Percentiles rank a stretch among this genome's conserved stretches.
These are phyloP conservation scores for Oryzias celebensis DNA, from an alignment of 2,113 vertebrate genomes.

Conservation along the genomic window DNA sequence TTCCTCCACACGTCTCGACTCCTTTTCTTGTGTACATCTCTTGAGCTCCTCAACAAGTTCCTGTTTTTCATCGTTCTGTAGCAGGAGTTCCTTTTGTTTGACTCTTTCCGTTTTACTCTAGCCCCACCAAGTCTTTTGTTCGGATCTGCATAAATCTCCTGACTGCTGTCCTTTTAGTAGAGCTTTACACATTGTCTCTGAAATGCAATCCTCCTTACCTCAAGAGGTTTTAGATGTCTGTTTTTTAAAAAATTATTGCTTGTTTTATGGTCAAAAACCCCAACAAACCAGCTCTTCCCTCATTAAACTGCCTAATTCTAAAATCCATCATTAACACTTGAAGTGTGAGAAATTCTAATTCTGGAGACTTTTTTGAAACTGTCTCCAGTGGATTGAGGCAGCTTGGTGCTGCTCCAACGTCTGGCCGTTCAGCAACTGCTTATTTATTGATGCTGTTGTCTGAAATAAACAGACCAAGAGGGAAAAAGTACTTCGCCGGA, in stretches of 20 bases:
- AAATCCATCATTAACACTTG: too few relatives aligned
- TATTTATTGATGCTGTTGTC: too few relatives aligned
- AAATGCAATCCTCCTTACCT: conserved; percentile 17
- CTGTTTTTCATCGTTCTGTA: background rate
- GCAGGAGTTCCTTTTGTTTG: conserved; percentile 4
- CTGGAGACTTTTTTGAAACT: too few relatives aligned
- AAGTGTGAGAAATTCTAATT: too few relatives aligned
- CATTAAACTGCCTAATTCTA: too few relatives aligned
- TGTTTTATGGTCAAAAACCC: background rate
- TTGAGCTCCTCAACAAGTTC: conserved; percentile 15
- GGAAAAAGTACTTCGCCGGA: too few relatives aligned
- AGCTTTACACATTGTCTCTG: background rate
- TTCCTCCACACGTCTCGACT: conserved; percentile 20
- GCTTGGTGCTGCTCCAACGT: too few relatives aligned
- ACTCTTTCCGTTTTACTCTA: conserved; percentile 16
- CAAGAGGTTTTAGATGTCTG: background rate
- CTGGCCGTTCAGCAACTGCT: too few relatives aligned
- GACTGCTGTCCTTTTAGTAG: conserved; percentile 3
- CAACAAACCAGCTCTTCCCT: too few relatives aligned
- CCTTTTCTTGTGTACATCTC: conserved; percentile 31
- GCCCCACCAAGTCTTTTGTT: background rate
- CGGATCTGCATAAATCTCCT: background rate
- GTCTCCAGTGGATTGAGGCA: too few relatives aligned
- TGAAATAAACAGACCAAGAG: too few relatives aligned
- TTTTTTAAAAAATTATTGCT: background rate